These are phyloP conservation scores for Xanthia togata DNA, from an alignment of 2,888 invertebrate genomes.

Conservation along the genomic window DNA sequence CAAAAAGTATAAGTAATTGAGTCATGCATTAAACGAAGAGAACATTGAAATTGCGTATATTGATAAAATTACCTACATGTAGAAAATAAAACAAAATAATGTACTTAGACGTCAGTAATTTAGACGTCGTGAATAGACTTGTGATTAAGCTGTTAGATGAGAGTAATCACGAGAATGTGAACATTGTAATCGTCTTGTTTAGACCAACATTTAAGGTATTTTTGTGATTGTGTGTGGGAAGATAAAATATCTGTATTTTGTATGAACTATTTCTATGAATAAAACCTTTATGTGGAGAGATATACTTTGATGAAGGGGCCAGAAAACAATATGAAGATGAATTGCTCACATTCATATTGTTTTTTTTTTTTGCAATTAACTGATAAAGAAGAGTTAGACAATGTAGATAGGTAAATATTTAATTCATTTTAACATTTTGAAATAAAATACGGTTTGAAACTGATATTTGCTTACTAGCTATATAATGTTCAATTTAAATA, in stretches of 20 bases:
- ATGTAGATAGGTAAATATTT: not conserved
- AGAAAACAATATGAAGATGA: not conserved
- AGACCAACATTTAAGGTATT: not conserved
- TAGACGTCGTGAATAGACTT: no score
- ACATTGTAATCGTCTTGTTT: no score
- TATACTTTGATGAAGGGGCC: not conserved
- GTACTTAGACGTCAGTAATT: no score
- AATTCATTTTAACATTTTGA: not conserved
- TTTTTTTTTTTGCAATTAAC: not conserved
- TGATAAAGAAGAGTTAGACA: no score
- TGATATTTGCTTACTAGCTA: not conserved
- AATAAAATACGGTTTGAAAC: not conserved
- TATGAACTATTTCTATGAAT: not conserved
- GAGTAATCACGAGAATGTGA: no score
- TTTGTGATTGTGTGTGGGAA: slow-evolving; percentile 7
- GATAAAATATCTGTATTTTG: not conserved
- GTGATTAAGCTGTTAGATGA: no score
- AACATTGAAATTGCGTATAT: no score
- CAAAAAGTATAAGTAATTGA: no score
- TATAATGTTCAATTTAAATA: no score
- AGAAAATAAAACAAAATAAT: no score
- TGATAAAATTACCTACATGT: no score
- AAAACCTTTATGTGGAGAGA: slow-evolving; percentile 12
- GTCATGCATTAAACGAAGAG: no score
- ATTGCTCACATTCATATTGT: not conserved